A percentile compares a stretch with the other conserved stretches of the same genome.
Evolutionary conservation across 2,888 invertebrate genomes (phyloP).

Genomic region (Ornithoptera priamus): DNA sequence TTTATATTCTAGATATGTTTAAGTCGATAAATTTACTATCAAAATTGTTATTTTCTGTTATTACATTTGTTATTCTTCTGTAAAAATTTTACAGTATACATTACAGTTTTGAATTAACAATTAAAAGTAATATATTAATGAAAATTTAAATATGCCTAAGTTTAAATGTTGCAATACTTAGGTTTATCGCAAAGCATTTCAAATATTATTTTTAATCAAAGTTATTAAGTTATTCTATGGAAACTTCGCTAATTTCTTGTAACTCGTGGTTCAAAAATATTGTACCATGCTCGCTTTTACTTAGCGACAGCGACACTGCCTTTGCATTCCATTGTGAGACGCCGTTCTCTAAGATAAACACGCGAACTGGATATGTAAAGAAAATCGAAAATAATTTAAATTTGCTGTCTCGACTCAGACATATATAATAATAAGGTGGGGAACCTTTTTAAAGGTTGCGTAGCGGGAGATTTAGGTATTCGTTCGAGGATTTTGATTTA

Average conservation of each 20-base stretch:
- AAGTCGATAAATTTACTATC: too few species aligned
- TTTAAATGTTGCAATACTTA: background rate
- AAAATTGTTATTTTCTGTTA: too few species aligned
- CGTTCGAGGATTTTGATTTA: background rate
- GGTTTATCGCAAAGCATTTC: background rate
- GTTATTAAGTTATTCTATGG: background rate
- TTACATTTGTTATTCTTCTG: too few species aligned
- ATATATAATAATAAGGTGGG: background rate
- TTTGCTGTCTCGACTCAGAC: slow-evolving; percentile 7
- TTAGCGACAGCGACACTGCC: slow-evolving; percentile 37
- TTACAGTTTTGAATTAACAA: too few species aligned
- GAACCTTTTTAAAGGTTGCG: too few species aligned
- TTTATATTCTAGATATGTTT: too few species aligned
- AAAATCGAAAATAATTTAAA: slow-evolving; percentile 33
- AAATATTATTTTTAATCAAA: background rate
- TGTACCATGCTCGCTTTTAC: slow-evolving; percentile 30
- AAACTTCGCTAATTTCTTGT: slow-evolving; percentile 6
- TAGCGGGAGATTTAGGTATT: too few species aligned
- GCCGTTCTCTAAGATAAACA: slow-evolving; percentile 40
- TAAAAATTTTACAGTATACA: too few species aligned
- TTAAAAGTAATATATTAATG: too few species aligned
- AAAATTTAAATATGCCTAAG: too few species aligned
- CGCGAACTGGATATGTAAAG: slow-evolving; percentile 34
- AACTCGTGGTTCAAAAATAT: slow-evolving; percentile 13
- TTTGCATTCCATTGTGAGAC: slow-evolving; percentile 42